phyloP scores from a whole-genome alignment of 2,113 vertebrate genomes.

The Bubo bubo region DNA sequence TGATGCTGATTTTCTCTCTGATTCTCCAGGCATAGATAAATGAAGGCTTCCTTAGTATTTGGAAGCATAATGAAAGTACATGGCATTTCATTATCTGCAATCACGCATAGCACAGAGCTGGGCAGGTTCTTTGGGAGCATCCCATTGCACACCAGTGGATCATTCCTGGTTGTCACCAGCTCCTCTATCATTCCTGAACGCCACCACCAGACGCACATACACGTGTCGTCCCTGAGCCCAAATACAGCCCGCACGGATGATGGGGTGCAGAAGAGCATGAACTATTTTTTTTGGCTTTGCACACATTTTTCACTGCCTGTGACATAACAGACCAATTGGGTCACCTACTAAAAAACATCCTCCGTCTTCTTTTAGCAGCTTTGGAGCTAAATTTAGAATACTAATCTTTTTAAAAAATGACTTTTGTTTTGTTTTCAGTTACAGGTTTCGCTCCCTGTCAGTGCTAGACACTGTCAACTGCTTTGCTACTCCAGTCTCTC shows the following conservation, averaged over 20 bases:
- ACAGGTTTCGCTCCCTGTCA: background rate
- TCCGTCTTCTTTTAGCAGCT: background rate
- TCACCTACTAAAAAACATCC: background rate
- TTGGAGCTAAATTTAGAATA: background rate
- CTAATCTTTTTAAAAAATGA: background rate
- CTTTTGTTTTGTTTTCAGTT: background rate
- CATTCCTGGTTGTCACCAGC: background rate
- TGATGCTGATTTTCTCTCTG: slow-evolving; percentile 18
- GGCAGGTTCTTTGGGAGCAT: background rate
- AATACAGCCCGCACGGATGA: background rate
- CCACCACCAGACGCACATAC: rapidly evolving
- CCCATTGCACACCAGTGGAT: background rate
- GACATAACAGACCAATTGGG: background rate
- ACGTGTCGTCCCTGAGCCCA: background rate
- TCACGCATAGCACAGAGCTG: background rate
- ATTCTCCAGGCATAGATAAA: slow-evolving; percentile 9
- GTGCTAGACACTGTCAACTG: background rate
- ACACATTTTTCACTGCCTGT: background rate
- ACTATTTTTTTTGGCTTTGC: background rate
- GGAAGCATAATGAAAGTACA: background rate
- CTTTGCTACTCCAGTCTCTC: background rate
- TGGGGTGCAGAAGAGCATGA: background rate
- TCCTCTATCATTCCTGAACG: background rate
- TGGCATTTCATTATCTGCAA: background rate
- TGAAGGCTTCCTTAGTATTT: background rate